These are phyloP conservation scores for Trypoxylus dichotomus DNA, from an alignment of 1,140 invertebrate species.

Conservation along the genomic window DNA sequence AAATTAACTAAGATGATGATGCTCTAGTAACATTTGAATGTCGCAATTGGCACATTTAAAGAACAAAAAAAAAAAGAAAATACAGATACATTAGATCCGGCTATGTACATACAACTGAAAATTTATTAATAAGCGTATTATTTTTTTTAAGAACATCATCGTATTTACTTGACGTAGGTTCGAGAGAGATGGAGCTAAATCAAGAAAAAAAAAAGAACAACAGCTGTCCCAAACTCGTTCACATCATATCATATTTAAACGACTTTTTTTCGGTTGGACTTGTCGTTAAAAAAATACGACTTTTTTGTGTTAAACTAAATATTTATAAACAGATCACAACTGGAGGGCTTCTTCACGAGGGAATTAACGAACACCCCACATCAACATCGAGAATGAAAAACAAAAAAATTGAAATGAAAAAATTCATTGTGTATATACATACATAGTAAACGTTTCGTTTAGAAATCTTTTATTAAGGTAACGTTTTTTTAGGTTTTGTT, in stretches of 20 bases:
- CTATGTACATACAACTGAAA: not conserved
- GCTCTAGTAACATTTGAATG: not conserved
- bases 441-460: too few relatives aligned
- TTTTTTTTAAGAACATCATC: not conserved
- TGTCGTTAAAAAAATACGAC: slow-evolving; percentile 31
- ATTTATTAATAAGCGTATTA: slow-evolving; percentile 3
- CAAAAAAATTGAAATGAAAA: not conserved
- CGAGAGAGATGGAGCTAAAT: slow-evolving; percentile 2
- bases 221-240: slow-evolving; percentile 45
- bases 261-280: slow-evolving; percentile 41
- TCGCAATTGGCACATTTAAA: not conserved
- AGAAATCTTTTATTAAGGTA: not conserved
- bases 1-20: not conserved
- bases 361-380: slow-evolving; percentile 25
- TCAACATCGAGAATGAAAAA: not conserved
- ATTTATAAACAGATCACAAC: slow-evolving; percentile 44
- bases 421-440: not conserved
- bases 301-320: slow-evolving; percentile 35
- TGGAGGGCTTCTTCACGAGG: slow-evolving; percentile 28
- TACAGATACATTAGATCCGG: not conserved
- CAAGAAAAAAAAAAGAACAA: slow-evolving; percentile 37
- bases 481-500: not conserved
- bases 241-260: slow-evolving; percentile 45
- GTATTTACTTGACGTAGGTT: not conserved
- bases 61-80: not conserved